A percentile compares a stretch with the other conserved stretches of the same genome.
These are phyloP conservation scores for Callipepla californica DNA, from an alignment of 2,113 vertebrate genomes.

Conservation along the genomic window DNA sequence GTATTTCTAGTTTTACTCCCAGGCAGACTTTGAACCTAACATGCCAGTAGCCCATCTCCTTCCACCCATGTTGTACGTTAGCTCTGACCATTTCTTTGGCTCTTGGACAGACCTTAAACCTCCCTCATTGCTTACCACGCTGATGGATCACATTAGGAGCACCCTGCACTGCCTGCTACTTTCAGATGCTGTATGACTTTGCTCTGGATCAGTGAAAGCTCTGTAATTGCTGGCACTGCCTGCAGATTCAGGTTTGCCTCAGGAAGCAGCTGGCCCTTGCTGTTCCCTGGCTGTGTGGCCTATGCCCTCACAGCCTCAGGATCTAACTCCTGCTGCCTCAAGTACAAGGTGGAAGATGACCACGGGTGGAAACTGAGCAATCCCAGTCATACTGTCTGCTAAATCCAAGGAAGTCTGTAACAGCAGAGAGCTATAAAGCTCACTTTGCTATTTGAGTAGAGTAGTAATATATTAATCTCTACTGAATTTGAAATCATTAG, in stretches of 20 bases:
- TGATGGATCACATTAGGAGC: not conserved
- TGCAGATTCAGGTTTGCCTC: too few relatives aligned
- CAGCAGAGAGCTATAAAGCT: too few relatives aligned
- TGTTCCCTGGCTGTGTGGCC: not conserved
- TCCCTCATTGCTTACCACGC: too few relatives aligned
- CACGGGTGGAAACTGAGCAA: fast-evolving
- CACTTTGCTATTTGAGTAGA: too few relatives aligned
- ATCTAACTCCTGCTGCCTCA: not conserved
- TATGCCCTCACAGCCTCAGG: not conserved
- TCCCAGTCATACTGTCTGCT: too few relatives aligned
- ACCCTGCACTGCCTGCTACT: fast-evolving
- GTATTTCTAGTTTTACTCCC: not conserved
- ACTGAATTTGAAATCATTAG: not conserved
- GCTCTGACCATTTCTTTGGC: not conserved
- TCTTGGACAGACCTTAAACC: not conserved
- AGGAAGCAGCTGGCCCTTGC: too few relatives aligned
- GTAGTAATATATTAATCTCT: not conserved
- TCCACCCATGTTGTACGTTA: fast-evolving
- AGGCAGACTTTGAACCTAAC: not conserved
- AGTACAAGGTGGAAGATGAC: not conserved
- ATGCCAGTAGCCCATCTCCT: not conserved
- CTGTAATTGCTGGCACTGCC: too few relatives aligned
- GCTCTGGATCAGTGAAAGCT: not conserved
- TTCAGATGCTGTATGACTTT: not conserved
- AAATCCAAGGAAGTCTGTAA: not conserved